Base-by-base conservation (phyloP, 2,888 invertebrate species). In the Drosophila mulleri region DNA sequence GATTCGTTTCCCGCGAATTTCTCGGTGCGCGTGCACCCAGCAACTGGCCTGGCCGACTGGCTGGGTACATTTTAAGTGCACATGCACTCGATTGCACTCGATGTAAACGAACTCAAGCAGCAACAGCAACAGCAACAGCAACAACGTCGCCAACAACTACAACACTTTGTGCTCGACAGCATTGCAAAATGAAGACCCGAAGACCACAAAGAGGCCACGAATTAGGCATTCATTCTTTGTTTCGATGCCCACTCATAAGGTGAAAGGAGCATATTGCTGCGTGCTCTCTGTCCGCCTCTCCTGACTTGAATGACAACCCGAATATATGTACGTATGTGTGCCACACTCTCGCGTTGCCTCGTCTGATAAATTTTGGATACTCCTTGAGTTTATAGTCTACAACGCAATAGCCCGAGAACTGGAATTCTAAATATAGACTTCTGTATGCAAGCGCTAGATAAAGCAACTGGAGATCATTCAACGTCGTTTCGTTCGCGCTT, bases 61-160 rank as follows among this genome's bases (percentile, higher is more conserved):
- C 60, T 78, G 84, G 67, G 84, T 85, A 82, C 84, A 78, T 83
- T 82, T 75, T 72, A 58, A 70, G 90, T 90, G 80, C 90, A 74
- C 75, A 72, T 88, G 90, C 64, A 90, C 90, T 74, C 74, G 62
- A 41, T 26, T 76, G 84, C 67, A 84, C 76, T 62, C 69, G 69
- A 87, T 86, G 88, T 84, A 79, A 91, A 91, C 90, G 90, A 90
- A 90, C 91, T 65, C 69, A 54, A 57, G 65, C 59, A 81, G 20
- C 39, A n/a, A 23, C 18, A 42, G 4, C 26, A 42, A 54, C 63
- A 29, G 29, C 29, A 29, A 7, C 59, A 81, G 18, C 39, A n/a
- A 23, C 23, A 42, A 7, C 26, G 42, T 50, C 63, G 47, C 52
- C 54, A 58, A 50, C 58, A 63, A 57, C 74, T 52, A n/a, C 23